Evolutionary conservation across 2,888 invertebrate genomes (phyloP), one percentile per base, ranked within the genome.

Genomic region (Chelonus formosanus): DNA sequence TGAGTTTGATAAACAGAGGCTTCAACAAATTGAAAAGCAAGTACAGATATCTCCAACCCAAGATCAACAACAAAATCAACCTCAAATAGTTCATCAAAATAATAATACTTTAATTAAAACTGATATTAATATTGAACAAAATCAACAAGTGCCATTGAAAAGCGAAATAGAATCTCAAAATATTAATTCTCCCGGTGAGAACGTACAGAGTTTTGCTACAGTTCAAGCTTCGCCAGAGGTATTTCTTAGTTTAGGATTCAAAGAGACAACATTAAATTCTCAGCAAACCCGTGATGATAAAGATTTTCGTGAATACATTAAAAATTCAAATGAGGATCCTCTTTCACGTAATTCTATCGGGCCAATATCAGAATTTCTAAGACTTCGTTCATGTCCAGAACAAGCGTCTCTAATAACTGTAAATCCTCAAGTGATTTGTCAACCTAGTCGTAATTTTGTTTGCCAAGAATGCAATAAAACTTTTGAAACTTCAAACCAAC

Each of bases 381-480:
- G 81, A 68, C 78, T 84, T 8, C 78, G 82, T 40, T 74, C 84
- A 40, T 79, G 77, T 5, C 75, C 81, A 0, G 83, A 84, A 34
- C 68, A 73, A 0, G 44, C 79, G 3, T 75, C 83, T 3, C 66
- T 84, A 0, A 79, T 84, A 8, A 79, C 83, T 0, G 80, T 84
- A 0, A 84, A 80, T 76, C 78, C 83, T 3, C 82, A 81, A 65
- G 78, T 76, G 3, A 79, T 84, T 6, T 75, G 80, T 6, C 83
- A 83, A 56, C 71, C 75, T 8, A 72, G 70, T 7, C 74, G 78
- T 40, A 77, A 73, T 36, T 62, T 70, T 0, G 71, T 70, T 20
- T 85, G 85, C 67, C 76, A 81, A n/a, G 84, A 84, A 31, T 85
- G 85, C 62, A 83, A 83, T 4, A 85, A 84, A 71, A 75, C 69